Percentiles rank a stretch among this genome's conserved stretches.
These are phyloP conservation scores for Chromobotia macracanthus DNA, from an alignment of 2,797 vertebrate species.

Conservation along the genomic window DNA sequence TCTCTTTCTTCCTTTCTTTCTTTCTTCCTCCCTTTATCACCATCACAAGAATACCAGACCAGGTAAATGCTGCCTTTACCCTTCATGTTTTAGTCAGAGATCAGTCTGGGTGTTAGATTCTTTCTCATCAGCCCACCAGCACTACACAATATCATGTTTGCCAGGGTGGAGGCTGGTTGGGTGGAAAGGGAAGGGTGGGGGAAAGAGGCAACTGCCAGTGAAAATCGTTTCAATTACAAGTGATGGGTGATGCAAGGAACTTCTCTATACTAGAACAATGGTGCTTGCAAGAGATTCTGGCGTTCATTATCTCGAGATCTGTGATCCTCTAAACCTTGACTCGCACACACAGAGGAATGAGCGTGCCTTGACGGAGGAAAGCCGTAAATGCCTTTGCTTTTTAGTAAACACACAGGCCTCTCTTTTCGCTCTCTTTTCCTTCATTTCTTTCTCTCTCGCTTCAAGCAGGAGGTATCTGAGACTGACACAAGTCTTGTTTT, in stretches of 20 bases:
- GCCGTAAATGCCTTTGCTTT: constrained; percentile 74
- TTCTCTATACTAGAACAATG: constrained; percentile 61
- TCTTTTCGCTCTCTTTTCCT: constrained; percentile 56
- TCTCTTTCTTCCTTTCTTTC: constrained; percentile 52
- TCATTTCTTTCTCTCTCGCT: constrained; percentile 61
- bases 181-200: constrained; percentile 5
- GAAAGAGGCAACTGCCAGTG: constrained; percentile 31
- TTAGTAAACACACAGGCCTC: constrained; percentile 53
- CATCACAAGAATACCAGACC: constrained; percentile 70
- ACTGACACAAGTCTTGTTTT: constrained; percentile 71
- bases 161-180: constrained; percentile 18
- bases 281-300: constrained; percentile 62
- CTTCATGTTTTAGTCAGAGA: constrained; percentile 29
- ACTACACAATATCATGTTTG: constrained; percentile 6
- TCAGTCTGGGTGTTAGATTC: constrained; percentile 41
- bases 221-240: constrained; percentile 77
- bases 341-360: constrained; percentile 56
- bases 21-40: constrained; percentile 46
- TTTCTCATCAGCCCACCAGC: constrained; percentile 26
- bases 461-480: constrained; percentile 68
- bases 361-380: constrained; percentile 63
- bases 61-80: constrained; percentile 56
- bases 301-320: constrained; percentile 72
- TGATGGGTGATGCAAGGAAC: constrained; percentile 67
- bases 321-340: constrained; percentile 70